These are phyloP conservation scores for Cololabis saira DNA, from an alignment of 2,113 vertebrate species.

Conservation along the genomic window DNA sequence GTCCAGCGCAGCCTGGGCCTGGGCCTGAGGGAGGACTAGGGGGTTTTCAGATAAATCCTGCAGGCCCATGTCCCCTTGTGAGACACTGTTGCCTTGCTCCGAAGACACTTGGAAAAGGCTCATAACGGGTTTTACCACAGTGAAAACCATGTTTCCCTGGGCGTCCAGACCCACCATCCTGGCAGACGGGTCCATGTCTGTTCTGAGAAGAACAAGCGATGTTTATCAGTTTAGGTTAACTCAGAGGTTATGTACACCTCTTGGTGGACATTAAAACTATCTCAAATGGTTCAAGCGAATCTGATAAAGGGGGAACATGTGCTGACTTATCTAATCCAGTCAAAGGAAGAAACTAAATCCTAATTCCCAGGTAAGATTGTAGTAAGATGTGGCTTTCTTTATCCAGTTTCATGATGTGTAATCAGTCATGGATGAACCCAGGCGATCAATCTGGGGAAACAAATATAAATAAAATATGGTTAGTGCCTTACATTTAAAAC, in stretches of 20 bases:
- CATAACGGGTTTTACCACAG: conserved; percentile 75
- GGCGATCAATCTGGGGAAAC: conserved; percentile 29
- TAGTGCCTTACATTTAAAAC: not conserved
- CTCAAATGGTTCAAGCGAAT: conserved; percentile 15
- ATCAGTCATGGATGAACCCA: conserved; percentile 12
- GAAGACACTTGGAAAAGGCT: conserved; percentile 72
- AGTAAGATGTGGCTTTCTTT: conserved; percentile 1
- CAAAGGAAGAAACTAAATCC: conserved; percentile 1
- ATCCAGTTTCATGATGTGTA: not conserved
- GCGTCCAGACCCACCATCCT: conserved; percentile 66
- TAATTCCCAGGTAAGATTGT: not conserved
- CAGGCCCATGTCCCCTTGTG: conserved; percentile 43
- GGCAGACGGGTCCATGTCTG: conserved; percentile 66
- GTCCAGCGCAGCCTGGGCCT: conserved; percentile 47
- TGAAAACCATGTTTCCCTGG: conserved; percentile 76
- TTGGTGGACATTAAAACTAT: conserved; percentile 13
- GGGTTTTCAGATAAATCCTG: conserved; percentile 64
- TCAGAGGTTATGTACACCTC: not conserved
- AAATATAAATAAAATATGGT: not conserved
- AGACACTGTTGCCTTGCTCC: conserved; percentile 51
- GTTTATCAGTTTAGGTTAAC: conserved; percentile 25
- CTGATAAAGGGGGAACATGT: not conserved
- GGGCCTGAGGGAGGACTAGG: conserved; percentile 57
- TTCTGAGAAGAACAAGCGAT: not conserved
- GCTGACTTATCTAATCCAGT: not conserved